phyloP scores from a whole-genome alignment of 2,888 invertebrate species.

The Dichetophora obliterata region DNA sequence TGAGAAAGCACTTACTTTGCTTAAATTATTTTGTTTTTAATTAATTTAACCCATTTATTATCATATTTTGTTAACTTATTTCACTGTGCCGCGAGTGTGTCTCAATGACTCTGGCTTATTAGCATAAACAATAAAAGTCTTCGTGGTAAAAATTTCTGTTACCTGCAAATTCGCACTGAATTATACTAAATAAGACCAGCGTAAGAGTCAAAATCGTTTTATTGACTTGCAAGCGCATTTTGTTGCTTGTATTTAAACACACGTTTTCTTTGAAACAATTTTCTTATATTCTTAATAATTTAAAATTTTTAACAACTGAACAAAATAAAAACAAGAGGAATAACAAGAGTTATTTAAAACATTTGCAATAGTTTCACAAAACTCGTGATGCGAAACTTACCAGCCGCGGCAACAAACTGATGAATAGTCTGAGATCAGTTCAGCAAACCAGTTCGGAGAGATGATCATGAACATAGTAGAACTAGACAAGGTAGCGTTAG shows the following conservation, averaged over 20 bases:
- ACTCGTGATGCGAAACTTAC: constrained; percentile 35
- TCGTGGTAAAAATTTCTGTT: constrained; percentile 42
- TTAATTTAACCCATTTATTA: too few relatives aligned
- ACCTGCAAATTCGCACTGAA: constrained; percentile 61
- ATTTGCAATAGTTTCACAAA: not conserved
- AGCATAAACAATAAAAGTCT: constrained; percentile 22
- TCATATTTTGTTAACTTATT: not conserved
- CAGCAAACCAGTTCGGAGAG: not conserved
- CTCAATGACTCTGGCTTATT: not conserved
- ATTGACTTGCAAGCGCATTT: constrained; percentile 38
- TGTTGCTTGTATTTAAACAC: not conserved
- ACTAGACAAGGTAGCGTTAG: too few relatives aligned
- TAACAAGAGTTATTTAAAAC: constrained; percentile 5
- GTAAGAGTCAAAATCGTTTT: constrained; percentile 35
- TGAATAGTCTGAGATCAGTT: constrained; percentile 18
- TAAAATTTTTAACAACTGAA: constrained; percentile 18
- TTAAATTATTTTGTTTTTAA: too few relatives aligned
- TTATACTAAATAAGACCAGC: constrained; percentile 49
- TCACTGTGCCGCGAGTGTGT: constrained; percentile 24
- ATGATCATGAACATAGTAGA: constrained; percentile 2
- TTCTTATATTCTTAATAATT: not conserved
- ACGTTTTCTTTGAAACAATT: constrained; percentile 3
- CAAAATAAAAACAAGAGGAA: constrained; percentile 18
- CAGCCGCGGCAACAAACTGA: constrained; percentile 40
- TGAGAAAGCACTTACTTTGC: too few relatives aligned